Base-by-base conservation (phyloP, 1,140 invertebrate species). In the Steinernema khuongi region DNA sequence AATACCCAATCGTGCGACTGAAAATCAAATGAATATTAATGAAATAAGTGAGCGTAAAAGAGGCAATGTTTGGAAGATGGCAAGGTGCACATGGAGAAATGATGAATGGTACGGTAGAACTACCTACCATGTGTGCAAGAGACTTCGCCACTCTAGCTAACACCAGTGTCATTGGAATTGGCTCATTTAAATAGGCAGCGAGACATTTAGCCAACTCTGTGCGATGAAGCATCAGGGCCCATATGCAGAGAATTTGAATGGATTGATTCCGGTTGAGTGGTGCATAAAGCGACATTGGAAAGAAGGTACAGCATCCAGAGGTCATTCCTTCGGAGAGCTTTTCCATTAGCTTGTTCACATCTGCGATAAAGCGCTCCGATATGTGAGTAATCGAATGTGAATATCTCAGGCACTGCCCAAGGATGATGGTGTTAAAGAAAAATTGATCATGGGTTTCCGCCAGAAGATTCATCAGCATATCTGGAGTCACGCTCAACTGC, bases 361-460 rank as follows among this genome's bases (percentile, higher is more conserved):
- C 74, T 43, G 67, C 70, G 1, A 71, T 74, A 33, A 81, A 79
- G n/a, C 67, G 26, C 30, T 74, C 74, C 36, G 66, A 70, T 14
- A 81, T 71, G 31, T 66, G 68, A 11, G 67, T 50, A 26, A 76
- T 73, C 29, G 50, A 74, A 31, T 75, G 33, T 11, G 76, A 72
- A 31, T 82, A 80, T 4, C 79, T 77, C 68, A 83, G 70, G 22
- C 77, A 76, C 18, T 79, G 77, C 17, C 77, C 77, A 4, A 83
- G 78, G 43, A 83, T 73, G 17, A 83, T 78, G 7, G 79, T 73
- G 31, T 81, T 71, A 70, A 84, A 83, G 68, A 83, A 83, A 41
- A 82, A 74, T 76, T 77, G 36, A 44, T 74, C 70, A 33, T 74
- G 75, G 1, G 67, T 72, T 14, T 31, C 29, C n/a, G 67, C 44